Evolutionary conservation across 2,797 vertebrate genomes (phyloP), one percentile per base, ranked within the genome.

Genomic region (Cyclura pinguis): DNA sequence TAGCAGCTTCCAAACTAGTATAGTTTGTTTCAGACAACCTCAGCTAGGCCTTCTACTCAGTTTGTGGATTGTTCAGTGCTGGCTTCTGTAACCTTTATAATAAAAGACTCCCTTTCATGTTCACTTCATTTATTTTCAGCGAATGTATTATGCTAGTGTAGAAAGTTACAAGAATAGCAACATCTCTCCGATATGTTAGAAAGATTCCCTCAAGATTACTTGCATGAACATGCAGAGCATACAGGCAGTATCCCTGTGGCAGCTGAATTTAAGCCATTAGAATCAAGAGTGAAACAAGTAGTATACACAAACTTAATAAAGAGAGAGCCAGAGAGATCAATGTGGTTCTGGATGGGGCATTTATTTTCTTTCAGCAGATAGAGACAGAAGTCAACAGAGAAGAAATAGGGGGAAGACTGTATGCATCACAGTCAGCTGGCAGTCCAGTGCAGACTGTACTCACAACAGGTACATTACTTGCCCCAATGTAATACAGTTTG

Each of bases 171-270:
- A 69, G 20, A 78, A 72, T 47, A 62, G 52, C 32, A 76, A 93
- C 84, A 6, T 93, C 50, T 14, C 89, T 92, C 80, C 76, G 27
- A 87, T 93, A 72, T 89, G 86, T 90, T 91, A 92, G 90, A 82
- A 92, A 90, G 91, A 82, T 87, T 93, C n/a, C 62, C 35, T 50
- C 88, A 90, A 80, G 32, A 90, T 93, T 80, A 47, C 86, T 94
- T 93, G 84, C 83, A 88, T 93, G 89, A 80, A 88, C 91, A 88
- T 1, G 13, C 76, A 91, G 86, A 16, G 0, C 57, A 86, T 89
- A 74, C n/a, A 1, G 89, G 84, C 90, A 67, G 78, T 93, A 38
- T 86, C 29, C 35, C 59, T 69, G 3, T 83, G 35, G 38, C 80
- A 77, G 52, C 55, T 88, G 88, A 67, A 47, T 57, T 77, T 69